Percentiles rank a stretch among this genome's conserved stretches.
These are phyloP conservation scores for Nansenia antarctica DNA, from an alignment of 2,113 vertebrate genomes.

Conservation along the genomic window DNA sequence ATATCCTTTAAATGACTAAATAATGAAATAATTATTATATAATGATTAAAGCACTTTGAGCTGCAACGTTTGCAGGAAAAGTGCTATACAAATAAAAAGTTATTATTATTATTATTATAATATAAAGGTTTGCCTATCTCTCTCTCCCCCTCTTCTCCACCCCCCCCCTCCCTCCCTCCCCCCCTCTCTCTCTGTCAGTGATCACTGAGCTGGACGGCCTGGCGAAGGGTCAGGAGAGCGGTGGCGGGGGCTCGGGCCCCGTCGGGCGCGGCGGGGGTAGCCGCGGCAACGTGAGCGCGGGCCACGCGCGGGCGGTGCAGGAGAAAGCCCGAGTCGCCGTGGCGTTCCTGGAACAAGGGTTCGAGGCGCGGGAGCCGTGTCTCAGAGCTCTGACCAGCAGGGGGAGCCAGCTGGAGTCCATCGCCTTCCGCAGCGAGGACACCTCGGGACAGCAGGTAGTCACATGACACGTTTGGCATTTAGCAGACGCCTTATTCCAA, in stretches of 20 bases:
- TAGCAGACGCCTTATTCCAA: too few species aligned
- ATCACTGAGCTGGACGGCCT: constrained; percentile 97
- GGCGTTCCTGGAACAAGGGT: constrained; percentile 88
- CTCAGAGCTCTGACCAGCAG: constrained; percentile 93
- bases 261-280: constrained; percentile 59
- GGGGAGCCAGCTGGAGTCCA: constrained; percentile 95
- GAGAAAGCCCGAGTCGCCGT: constrained; percentile 90
- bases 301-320: constrained; percentile 87
- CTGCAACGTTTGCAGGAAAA: too few species aligned
- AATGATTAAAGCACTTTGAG: too few species aligned
- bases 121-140: too few species aligned
- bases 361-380: constrained; percentile 86
- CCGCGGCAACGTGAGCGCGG: constrained; percentile 41
- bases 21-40: too few species aligned
- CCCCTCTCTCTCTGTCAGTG: constrained; percentile 78
- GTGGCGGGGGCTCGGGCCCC: constrained; percentile 69
- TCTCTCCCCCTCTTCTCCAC: too few species aligned
- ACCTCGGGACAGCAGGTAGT: constrained; percentile 95
- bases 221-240: constrained; percentile 90
- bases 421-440: constrained; percentile 96
- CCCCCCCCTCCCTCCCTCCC: too few species aligned
- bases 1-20: too few species aligned
- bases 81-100: too few species aligned
- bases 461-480: too few species aligned
- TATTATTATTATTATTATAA: too few species aligned